Evolutionary conservation across 2,797 vertebrate species (phyloP), one percentile per base, ranked within the genome.

Genomic region (Australoheros facetus): DNA sequence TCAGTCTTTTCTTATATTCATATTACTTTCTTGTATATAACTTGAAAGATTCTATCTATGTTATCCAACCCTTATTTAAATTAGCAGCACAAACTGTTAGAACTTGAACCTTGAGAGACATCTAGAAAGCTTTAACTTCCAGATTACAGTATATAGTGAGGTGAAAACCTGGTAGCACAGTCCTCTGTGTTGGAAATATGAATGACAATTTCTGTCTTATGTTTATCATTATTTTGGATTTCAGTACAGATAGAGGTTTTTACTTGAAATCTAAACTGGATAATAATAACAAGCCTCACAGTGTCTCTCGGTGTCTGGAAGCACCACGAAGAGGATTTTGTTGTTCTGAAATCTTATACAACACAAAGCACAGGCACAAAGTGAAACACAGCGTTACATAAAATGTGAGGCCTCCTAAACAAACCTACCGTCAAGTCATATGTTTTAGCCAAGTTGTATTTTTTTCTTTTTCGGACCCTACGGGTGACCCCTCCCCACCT

Each of bases 401-500:
- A 56, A 28, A 64, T 4, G 4, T 73, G 73, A 77, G 26, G 14
- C 45, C 57, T 71, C 4, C n/a, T 56, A 73, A 71, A 73, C 60
- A 37, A 57, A 73, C 9, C 58, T 77, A 73, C 72, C 82, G 83
- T 72, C 69, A 72, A 37, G 28, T 83, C 57, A 30, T 53, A 66
- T 77, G 59, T 32, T 75, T 69, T 77, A 56, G 23, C 53, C 55
- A 19, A 56, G 17, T 66, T 69, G 30, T 30, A 34, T 21, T 30
- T 34, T 12, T 26, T 16, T 26, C 37, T 75, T 73, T 75, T 82
- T 60, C 7, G 45, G 53, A 73, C 26, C 26, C 26, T 19, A 56
- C 57, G 66, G 23, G 17, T 73, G 75, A 32, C 84, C 72, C 56
- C 34, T 8, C 30, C 9, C 59, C 55, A 30, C 30, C 59, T 54